Evolutionary conservation across 1,140 invertebrate genomes (phyloP).

Genomic region (Drosophila sturtevanti): DNA sequence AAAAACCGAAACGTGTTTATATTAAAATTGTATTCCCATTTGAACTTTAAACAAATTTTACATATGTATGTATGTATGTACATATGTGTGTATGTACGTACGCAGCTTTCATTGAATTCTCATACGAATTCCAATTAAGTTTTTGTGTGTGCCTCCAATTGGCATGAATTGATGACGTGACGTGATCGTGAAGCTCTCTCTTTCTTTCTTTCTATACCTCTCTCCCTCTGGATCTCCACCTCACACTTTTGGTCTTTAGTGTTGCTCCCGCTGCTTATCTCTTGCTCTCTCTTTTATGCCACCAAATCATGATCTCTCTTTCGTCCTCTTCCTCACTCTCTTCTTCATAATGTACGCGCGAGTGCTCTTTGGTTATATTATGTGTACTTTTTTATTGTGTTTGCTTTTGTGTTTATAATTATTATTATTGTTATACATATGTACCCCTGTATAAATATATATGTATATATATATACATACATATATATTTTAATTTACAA

Average conservation of each 20-base stretch:
- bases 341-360: slow-evolving; percentile 18
- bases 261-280: too few species aligned
- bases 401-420: slow-evolving; percentile 23
- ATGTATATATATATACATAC: slow-evolving; percentile 28
- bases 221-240: background rate
- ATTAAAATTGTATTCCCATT: slow-evolving; percentile 69
- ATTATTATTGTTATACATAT: slow-evolving; percentile 32
- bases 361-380: slow-evolving; percentile 45
- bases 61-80: slow-evolving; percentile 38
- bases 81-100: background rate
- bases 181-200: slow-evolving; percentile 54
- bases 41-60: slow-evolving; percentile 74
- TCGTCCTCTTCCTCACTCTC: background rate
- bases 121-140: slow-evolving; percentile 80
- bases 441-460: slow-evolving; percentile 13
- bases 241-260: too few species aligned
- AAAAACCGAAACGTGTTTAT: slow-evolving; percentile 68
- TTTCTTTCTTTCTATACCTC: slow-evolving; percentile 10
- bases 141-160: slow-evolving; percentile 75
- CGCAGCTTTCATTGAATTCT: slow-evolving; percentile 74
- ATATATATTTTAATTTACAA: slow-evolving; percentile 34
- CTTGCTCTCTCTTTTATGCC: too few species aligned
- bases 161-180: slow-evolving; percentile 80
- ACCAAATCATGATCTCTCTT: background rate
- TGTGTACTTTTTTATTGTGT: slow-evolving; percentile 51